Percentiles rank a stretch among this genome's conserved stretches.
phyloP scores from a whole-genome alignment of 2,888 invertebrate genomes.

The Amiota communis region DNA sequence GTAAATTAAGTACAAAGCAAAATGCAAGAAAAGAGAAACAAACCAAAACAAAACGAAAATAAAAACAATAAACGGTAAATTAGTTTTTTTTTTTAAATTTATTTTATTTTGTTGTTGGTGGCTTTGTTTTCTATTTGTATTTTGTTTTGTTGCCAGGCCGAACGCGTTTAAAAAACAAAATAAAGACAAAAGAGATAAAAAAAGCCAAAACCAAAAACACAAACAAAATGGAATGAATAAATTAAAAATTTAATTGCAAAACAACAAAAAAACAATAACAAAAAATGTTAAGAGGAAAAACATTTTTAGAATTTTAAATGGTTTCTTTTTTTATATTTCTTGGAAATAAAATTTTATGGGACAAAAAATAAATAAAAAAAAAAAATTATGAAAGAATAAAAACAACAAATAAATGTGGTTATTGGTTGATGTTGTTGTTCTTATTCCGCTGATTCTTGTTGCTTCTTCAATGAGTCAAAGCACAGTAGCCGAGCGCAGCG shows the following conservation, averaged over 20 bases:
- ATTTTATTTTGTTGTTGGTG: constrained; percentile 8
- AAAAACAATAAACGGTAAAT: constrained; percentile 11
- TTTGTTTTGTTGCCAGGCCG: constrained; percentile 5
- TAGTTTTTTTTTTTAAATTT: constrained; percentile 2
- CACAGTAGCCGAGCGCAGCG: no score
- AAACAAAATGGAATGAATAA: background rate
- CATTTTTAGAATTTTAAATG: constrained; percentile 14
- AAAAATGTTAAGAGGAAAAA: background rate
- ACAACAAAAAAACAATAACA: background rate
- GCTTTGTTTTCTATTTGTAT: background rate
- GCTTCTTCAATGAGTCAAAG: background rate
- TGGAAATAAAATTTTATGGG: background rate
- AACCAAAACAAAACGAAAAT: constrained; percentile 1
- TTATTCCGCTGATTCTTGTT: background rate
- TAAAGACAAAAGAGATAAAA: background rate
- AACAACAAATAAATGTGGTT: no score
- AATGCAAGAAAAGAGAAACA: background rate
- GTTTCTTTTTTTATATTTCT: background rate
- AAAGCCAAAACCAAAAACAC: background rate
- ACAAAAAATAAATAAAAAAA: no score
- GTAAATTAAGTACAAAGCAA: background rate
- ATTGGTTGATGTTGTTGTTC: no score
- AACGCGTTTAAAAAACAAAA: background rate
- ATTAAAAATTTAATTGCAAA: background rate
- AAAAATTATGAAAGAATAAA: no score